Evolutionary conservation across 1,140 invertebrate species (phyloP).

Genomic region (Meloidogyne hapla): DNA sequence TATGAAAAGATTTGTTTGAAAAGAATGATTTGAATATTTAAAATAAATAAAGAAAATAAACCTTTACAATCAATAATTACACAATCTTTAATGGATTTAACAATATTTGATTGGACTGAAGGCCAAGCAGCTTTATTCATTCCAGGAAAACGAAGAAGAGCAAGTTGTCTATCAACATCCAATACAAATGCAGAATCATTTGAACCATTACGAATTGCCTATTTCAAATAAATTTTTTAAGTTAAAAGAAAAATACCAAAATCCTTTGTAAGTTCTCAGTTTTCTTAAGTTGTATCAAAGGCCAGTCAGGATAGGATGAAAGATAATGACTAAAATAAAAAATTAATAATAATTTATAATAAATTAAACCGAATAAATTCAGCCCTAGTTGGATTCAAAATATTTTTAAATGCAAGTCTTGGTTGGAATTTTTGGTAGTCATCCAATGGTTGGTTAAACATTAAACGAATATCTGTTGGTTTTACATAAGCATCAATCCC

Average conservation of each 20-base stretch:
- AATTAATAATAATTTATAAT: neutral
- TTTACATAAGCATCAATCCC: constrained; percentile 35
- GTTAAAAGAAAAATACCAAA: constrained; percentile 21
- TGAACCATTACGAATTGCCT: constrained; percentile 30
- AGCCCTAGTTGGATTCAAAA: neutral
- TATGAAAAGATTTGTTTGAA: neutral
- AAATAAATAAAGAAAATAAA: neutral
- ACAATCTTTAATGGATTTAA: constrained; percentile 18
- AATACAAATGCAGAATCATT: constrained; percentile 37
- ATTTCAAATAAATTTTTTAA: neutral
- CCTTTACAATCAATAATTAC: constrained; percentile 25
- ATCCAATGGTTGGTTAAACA: constrained; percentile 34
- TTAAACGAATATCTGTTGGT: constrained; percentile 30
- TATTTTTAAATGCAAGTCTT: constrained; percentile 24
- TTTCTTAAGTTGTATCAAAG: constrained; percentile 36
- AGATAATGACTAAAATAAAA: constrained; percentile 20
- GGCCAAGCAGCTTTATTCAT: constrained; percentile 15
- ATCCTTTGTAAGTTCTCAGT: constrained; percentile 31
- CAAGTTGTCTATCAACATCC: constrained; percentile 34
- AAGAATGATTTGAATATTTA: neutral
- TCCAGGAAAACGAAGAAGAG: constrained; percentile 31
- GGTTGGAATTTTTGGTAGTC: constrained; percentile 22
- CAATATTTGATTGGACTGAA: neutral
- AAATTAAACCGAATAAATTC: constrained; percentile 11
- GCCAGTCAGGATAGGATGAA: constrained; percentile 31